Base-by-base conservation (phyloP, 2,888 invertebrate species). In the Lobophora halterata region DNA sequence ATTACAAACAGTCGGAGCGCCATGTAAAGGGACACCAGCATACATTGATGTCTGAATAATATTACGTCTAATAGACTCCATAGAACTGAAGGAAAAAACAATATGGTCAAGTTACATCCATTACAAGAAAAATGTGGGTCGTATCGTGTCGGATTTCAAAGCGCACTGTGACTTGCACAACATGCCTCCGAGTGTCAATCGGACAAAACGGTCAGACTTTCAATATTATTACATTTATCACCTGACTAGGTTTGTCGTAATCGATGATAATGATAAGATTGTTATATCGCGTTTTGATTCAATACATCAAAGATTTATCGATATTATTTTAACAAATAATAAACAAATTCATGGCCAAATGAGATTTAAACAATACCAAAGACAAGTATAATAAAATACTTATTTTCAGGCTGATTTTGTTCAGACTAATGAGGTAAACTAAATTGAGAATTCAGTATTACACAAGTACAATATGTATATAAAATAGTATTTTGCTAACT, bases 61-160 rank as follows among this genome's bases (percentile, higher is more conserved):
- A 30, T 30, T 32, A 28, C 16, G 30, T 27, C 19, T 13, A 25
- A 29, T 5, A 19, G 28, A 18, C 7, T 40, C 26, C 16, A 18
- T 29, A 49, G 32, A 36, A 45, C 43, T 56, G 55, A 57, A 52
- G 42, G 36, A 55, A 65, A 70, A 57, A 71, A 63, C 62, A 71
- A 55, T 65, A 62, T 60, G 58, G 65, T 80, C 76, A 68, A 62
- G 71, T 79, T 78, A 78, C 77, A 60, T 62, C 58, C 66, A 69
- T 72, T 63, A 65, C 74, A 70, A 72, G 74, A 78, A 80, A 75
- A 78, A 82, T 80, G 79, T 77, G 63, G 74, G 73, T 67, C 75
- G 77, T 61, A 61, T 81, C 72, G 77, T 61, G 62, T 81, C 72
- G 60, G 65, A 78, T 80, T 78, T 76, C 81, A 80, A 78, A 75